Base-by-base conservation (phyloP, 2,113 vertebrate species). In the Neoarius graeffei region DNA sequence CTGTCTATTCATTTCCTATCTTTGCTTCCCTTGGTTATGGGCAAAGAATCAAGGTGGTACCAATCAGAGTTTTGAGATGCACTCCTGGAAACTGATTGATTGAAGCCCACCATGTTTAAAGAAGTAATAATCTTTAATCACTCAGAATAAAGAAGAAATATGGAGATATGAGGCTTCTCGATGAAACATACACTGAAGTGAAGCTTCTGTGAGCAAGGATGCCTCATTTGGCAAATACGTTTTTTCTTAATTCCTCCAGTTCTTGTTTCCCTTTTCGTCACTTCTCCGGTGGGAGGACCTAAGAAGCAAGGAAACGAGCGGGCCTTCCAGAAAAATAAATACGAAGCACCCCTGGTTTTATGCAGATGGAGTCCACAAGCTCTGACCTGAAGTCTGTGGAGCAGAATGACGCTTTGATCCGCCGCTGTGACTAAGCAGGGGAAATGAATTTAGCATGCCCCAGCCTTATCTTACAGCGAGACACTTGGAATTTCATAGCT, bases 401-500 rank as follows among this genome's bases (percentile, higher is more conserved):
- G 84, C 13, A 23, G 92, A 90, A 89, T 80, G 81, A 83, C 64
- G 8, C 81, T 54, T 81, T 89, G 81, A 89, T 87, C 73, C 76
- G 73, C 81, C 87, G 81, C 88, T 67, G 88, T 84, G 90, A 96
- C 93, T 89, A 89, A 94, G 91, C 82, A 56, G 90, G 93, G 92
- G 93, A 94, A 96, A 95, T 94, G 91, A 93, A 95, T 95, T 95
- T 94, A 90, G 35, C 88, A 84, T 95, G 94, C 92, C 92, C 91
- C 64, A 71, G 89, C 71, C 94, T 95, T 95, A 96, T 96, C 94
- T 90, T 93, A 90, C 89, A 92, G 94, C 95, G 94, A 95, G 93
- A 95, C 95, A 95, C 95, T 95, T 90, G 73, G 92, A 92, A 91
- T 95, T 93, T 92, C 93, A 91, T 94, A 91, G 92, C 93, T 96